Base-by-base conservation (phyloP, 2,113 vertebrate species). In the Scytalopus superciliaris region DNA sequence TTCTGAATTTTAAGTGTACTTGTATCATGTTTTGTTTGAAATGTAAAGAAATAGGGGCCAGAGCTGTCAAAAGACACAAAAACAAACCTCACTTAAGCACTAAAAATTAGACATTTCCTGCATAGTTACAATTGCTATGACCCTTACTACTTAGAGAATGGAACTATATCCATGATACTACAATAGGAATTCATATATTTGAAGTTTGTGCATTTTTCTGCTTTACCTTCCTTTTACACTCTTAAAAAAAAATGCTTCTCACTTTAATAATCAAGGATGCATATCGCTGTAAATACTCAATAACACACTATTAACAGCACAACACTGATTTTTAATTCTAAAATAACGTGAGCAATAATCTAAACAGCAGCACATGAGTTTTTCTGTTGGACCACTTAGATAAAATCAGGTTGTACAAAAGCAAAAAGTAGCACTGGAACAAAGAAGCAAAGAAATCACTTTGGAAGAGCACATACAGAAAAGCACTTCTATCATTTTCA, bases 61-160 rank as follows among this genome's bases (percentile, higher is more conserved):
- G 50, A 84, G 19, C 60, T 70, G 31, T 69, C 83, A 90, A 95
- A 75, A 93, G 31, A 59, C 39, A 77, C 55, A 93, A 94, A 93
- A 42, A 21, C 42, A 90, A 88, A 70, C 42, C 40, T 76, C 52
- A 30, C 14, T 79, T 45, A 88, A 90, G 67, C 50, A 82, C 39
- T 25, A 60, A 87, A 91, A 87, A 91, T 93, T 72, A 73, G 30
- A 90, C 31, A 76, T 62, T 21, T 87, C 10, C 94, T 78, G 49
- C 35, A 31, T 64, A 53, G 45, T 88, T 80, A 30, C 0, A 87
- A 49, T 63, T 53, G 88, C 59, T 24, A 55, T 39, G 55, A 92
- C 33, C 23, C 55, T 88, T 74, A 40, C 40, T 66, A 44, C 40
- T 79, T 83, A 50, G 21, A 90, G 13, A 93, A 91, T 23, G 10